Conservation (phyloP, 1,140 invertebrate species). For the Belonocnema kinseyi region DNA sequence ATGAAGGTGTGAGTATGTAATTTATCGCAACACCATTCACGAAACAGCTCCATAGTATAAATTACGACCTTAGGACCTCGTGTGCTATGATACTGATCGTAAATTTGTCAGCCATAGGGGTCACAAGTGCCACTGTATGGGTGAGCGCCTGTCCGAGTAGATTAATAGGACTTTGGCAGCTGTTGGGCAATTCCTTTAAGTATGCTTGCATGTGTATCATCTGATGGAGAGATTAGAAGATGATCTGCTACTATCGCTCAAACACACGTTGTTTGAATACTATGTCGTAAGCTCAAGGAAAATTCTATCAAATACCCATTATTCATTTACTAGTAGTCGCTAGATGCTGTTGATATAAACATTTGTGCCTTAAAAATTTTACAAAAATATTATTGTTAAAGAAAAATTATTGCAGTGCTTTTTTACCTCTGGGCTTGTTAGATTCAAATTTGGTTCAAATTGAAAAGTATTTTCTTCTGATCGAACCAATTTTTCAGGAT, state of each 20-base stretch:
- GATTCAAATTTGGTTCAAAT: too few relatives aligned
- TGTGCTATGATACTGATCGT: slow-evolving; percentile 19
- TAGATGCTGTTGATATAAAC: too few relatives aligned
- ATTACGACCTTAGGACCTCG: slow-evolving; percentile 30
- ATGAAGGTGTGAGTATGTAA: neutral
- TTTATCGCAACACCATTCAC: slow-evolving; percentile 14
- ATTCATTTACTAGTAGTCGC: too few relatives aligned
- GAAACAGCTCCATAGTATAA: slow-evolving; percentile 29
- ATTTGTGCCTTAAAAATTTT: too few relatives aligned
- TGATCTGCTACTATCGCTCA: neutral
- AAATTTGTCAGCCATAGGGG: slow-evolving; percentile 30
- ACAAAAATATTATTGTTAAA: too few relatives aligned
- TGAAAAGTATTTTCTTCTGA: too few relatives aligned
- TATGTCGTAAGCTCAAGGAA: too few relatives aligned
- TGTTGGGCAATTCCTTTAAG: slow-evolving; percentile 6
- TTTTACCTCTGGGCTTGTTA: too few relatives aligned
- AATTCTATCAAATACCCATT: too few relatives aligned
- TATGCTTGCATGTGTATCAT: neutral
- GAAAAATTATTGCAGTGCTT: too few relatives aligned
- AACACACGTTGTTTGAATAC: too few relatives aligned
- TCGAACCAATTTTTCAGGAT: too few relatives aligned
- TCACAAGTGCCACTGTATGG: slow-evolving; percentile 11
- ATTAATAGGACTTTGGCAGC: slow-evolving; percentile 28
- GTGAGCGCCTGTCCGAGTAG: slow-evolving; percentile 22
- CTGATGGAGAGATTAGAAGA: neutral